A percentile compares a stretch with the other conserved stretches of the same genome.
Conservation (phyloP, 2,888 invertebrate species). For the Cryptosula pallasiana region DNA sequence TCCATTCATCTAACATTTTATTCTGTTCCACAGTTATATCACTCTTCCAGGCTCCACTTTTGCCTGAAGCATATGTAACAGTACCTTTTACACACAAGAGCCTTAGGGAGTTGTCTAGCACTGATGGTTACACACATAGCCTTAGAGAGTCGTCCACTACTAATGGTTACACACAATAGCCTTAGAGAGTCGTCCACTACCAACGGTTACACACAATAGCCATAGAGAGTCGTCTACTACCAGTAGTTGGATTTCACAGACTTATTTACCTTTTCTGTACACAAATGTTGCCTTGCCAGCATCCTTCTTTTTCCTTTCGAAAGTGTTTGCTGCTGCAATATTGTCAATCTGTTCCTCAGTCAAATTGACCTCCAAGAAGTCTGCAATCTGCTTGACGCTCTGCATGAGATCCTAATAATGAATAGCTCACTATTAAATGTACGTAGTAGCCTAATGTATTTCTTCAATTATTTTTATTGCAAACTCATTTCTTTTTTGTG, state of each 20-base stretch:
- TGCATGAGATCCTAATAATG: neutral
- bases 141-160: no score
- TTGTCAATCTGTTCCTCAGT: neutral
- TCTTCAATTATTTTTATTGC: neutral
- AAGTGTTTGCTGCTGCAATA: neutral
- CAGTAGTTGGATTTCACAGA: no score
- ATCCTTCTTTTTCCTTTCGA: neutral
- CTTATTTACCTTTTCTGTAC: neutral
- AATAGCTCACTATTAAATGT: no score
- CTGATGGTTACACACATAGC: no score
- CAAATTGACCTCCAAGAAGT: neutral
- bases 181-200: no score
- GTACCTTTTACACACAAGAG: no score
- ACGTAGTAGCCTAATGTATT: neutral
- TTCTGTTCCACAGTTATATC: neutral
- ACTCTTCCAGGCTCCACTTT: neutral
- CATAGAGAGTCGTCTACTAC: no score
- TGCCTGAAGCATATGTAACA: neutral
- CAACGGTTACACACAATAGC: no score
- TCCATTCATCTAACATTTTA: slow-evolving; percentile 3
- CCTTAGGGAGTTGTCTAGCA: no score
- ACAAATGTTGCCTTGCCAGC: neutral
- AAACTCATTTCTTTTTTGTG: no score
- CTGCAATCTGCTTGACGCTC: neutral
- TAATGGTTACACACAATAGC: no score